These are phyloP conservation scores for Lithophane leautieri DNA, from an alignment of 2,888 invertebrate species.

Conservation along the genomic window DNA sequence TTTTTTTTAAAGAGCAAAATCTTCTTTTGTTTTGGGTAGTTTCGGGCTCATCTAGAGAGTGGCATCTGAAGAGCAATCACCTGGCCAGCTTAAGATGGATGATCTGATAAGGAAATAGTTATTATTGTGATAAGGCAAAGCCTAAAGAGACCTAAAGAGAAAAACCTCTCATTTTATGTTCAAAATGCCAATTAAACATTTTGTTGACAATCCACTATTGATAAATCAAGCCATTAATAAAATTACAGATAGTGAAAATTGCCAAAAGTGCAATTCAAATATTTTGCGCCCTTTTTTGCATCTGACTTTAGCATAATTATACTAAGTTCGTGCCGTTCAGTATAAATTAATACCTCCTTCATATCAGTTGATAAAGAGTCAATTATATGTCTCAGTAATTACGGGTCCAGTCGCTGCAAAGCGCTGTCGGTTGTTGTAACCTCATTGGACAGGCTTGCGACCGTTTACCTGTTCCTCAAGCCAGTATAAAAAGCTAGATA, in stretches of 20 bases:
- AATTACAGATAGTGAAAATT: background rate
- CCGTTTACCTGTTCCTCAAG: constrained; percentile 75
- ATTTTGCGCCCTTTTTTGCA: constrained; percentile 13
- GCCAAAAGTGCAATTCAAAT: background rate
- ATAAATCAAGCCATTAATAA: background rate
- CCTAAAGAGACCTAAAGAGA: background rate
- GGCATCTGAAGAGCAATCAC: constrained; percentile 1
- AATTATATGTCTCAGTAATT: constrained; percentile 64
- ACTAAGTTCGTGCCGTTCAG: background rate
- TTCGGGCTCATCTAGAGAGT: background rate
- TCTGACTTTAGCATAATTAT: background rate
- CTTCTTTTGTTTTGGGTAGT: constrained; percentile 9
- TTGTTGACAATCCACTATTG: background rate
- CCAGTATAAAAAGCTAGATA: constrained; percentile 60
- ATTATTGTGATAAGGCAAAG: background rate
- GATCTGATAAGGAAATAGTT: background rate
- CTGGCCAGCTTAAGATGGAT: background rate
- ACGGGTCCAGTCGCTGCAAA: constrained; percentile 45
- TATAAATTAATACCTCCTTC: constrained; percentile 15
- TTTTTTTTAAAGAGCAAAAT: background rate
- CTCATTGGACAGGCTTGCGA: constrained; percentile 79
- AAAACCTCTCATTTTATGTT: background rate
- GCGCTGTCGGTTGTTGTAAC: constrained; percentile 57
- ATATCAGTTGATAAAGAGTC: constrained; percentile 50
- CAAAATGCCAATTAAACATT: background rate